Conservation (phyloP, 2,888 invertebrate species). For the Parnassius glacialis region DNA sequence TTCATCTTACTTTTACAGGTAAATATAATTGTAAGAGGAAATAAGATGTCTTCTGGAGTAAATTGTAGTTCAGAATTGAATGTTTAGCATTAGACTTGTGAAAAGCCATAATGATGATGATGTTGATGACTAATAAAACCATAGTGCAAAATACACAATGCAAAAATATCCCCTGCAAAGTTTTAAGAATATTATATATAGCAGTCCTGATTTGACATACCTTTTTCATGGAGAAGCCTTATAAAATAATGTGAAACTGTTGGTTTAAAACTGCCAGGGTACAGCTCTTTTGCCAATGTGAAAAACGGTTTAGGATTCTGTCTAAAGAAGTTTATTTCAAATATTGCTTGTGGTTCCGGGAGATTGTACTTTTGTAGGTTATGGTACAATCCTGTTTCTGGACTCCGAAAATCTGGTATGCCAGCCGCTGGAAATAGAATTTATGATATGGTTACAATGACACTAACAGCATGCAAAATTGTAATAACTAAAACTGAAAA, state of each 20-base stretch:
- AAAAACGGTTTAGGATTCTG: slow-evolving; percentile 96
- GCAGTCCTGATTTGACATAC: slow-evolving; percentile 38
- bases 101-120: too few relatives aligned
- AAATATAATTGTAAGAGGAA: too few relatives aligned
- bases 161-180: too few relatives aligned
- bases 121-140: too few relatives aligned
- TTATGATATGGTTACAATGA: background rate
- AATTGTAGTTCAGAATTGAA: too few relatives aligned
- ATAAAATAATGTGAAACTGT: slow-evolving; percentile 96
- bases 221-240: slow-evolving; percentile 91
- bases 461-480: too few relatives aligned
- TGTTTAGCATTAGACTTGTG: too few relatives aligned
- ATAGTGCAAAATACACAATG: too few relatives aligned
- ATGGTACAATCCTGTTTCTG: slow-evolving; percentile 94
- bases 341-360: slow-evolving; percentile 95
- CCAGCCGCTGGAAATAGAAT: slow-evolving; percentile 87
- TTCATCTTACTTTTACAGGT: too few relatives aligned
- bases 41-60: too few relatives aligned
- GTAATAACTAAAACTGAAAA: too few relatives aligned
- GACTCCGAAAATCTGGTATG: slow-evolving; percentile 97
- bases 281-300: slow-evolving; percentile 92
- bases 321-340: slow-evolving; percentile 93
- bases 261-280: slow-evolving; percentile 93
- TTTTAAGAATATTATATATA: too few relatives aligned
- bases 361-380: slow-evolving; percentile 95